phyloP scores from a whole-genome alignment of 2,888 invertebrate genomes.

The Thecocarcelia acutangulata region DNA sequence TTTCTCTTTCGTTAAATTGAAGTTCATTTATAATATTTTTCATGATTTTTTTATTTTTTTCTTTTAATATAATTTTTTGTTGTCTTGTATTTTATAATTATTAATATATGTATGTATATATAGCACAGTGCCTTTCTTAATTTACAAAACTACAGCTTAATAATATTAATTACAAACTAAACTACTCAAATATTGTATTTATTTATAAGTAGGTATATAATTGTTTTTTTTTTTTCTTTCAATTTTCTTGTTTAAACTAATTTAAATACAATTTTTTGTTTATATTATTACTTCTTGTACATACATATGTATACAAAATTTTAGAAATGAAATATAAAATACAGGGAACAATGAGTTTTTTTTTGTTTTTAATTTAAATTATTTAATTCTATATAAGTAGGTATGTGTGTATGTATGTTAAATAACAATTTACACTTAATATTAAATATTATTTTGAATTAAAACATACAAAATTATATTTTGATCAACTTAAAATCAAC shows the following conservation, averaged over 20 bases:
- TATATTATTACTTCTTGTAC: slow-evolving; percentile 43
- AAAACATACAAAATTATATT: too few relatives aligned
- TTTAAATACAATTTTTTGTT: slow-evolving; percentile 27
- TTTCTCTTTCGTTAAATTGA: slow-evolving; percentile 12
- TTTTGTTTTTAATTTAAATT: slow-evolving; percentile 30
- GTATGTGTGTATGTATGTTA: neutral
- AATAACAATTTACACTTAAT: slow-evolving; percentile 60
- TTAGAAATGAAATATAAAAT: slow-evolving; percentile 43
- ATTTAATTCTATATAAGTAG: neutral
- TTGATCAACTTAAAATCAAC: too few relatives aligned
- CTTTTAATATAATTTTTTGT: slow-evolving; percentile 4
- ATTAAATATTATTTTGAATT: neutral
- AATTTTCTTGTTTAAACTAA: slow-evolving; percentile 19
- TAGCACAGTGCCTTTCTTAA: slow-evolving; percentile 63
- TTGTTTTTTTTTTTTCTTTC: neutral
- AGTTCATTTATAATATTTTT: slow-evolving; percentile 1
- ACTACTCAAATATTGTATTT: slow-evolving; percentile 42
- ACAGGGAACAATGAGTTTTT: slow-evolving; percentile 43
- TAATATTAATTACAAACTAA: slow-evolving; percentile 30
- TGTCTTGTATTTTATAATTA: too few relatives aligned
- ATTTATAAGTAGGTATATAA: slow-evolving; percentile 19
- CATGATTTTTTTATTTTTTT: slow-evolving; percentile 7
- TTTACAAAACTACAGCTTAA: slow-evolving; percentile 55
- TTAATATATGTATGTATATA: slow-evolving; percentile 48
- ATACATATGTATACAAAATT: slow-evolving; percentile 41